Evolutionary conservation across 2,888 invertebrate species (phyloP), one percentile per base, ranked within the genome.

Genomic region (Drosophila tripunctata): DNA sequence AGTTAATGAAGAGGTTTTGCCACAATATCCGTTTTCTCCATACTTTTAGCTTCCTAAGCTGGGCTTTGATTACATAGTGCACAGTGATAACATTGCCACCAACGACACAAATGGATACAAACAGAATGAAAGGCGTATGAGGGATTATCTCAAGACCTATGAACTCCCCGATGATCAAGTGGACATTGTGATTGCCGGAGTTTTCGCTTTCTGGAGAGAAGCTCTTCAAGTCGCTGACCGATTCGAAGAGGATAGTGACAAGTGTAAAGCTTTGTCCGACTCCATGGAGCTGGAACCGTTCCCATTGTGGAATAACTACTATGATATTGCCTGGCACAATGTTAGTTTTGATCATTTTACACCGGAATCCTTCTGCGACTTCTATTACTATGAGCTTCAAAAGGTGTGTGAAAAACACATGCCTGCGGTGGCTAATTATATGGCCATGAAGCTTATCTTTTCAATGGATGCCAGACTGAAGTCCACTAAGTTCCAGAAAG

Each of bases 381-480:
- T 43, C 33, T 87, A 74, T 21, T 90, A 91, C 30, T 19, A 22
- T 6, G 72, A 86, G 38, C 52, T 91, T 35, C 70, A 89, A 17
- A 58, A 67, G 24, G 74, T 89, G 27, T 89, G 84, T 10, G 43
- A 33, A 2, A 69, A 75, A 17, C 78, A 79, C 4, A 73, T 78
- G n/a, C 55, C 72, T 17, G 88, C 89, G 0, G 88, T 84, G 6
- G 91, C 91, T 8, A 90, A 91, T 58, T 90, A 90, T 51, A 65
- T 90, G 50, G 82, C 91, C n/a, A 61, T 90, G 66, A 82, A 81
- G 54, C 73, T 90, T 8, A 67, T 90, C 2, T 86, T 83, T 45
- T 47, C 52, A 1, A 76, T 90, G 88, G 90, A 91, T 40, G 70
- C 82, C 17, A 73, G 81, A 2, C 51, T 90, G 2, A 65, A 83